phyloP scores from a whole-genome alignment of 2,113 vertebrate species.

The Cryptomyrus ogoouensis region DNA sequence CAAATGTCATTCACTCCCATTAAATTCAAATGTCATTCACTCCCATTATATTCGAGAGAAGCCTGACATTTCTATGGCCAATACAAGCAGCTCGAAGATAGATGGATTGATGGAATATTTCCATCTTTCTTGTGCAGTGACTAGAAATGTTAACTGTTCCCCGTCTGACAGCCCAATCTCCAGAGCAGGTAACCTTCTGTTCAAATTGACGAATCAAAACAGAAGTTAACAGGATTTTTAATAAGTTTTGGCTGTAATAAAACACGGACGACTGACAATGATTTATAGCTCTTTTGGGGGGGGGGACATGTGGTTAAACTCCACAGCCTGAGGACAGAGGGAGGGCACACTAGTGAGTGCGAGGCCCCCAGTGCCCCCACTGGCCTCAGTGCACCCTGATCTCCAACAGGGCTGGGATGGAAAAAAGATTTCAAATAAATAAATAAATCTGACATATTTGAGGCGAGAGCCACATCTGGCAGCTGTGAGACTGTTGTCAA shows the following conservation, averaged over 20 bases:
- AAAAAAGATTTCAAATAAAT: slow-evolving; percentile 11
- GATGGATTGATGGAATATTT: neutral
- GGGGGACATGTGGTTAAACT: neutral
- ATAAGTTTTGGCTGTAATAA: neutral
- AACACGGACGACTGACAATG: neutral
- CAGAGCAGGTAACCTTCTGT: neutral
- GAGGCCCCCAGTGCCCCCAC: neutral
- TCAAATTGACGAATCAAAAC: neutral
- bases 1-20: neutral
- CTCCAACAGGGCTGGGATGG: neutral
- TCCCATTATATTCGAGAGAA: neutral
- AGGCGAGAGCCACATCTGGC: slow-evolving; percentile 1
- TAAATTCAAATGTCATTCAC: too few relatives aligned
- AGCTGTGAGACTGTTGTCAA: neutral
- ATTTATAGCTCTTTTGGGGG: neutral
- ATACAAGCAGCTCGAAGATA: neutral
- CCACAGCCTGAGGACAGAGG: slow-evolving; percentile 1
- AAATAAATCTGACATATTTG: slow-evolving; percentile 16
- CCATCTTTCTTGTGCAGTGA: neutral
- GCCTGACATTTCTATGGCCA: neutral
- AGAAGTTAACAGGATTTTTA: neutral
- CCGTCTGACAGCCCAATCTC: neutral
- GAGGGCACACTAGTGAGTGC: neutral
- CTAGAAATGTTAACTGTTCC: neutral
- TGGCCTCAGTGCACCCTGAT: neutral